Percentiles rank a stretch among this genome's conserved stretches.
These are phyloP conservation scores for Xylota sylvarum DNA, from an alignment of 2,888 invertebrate genomes.

Conservation along the genomic window DNA sequence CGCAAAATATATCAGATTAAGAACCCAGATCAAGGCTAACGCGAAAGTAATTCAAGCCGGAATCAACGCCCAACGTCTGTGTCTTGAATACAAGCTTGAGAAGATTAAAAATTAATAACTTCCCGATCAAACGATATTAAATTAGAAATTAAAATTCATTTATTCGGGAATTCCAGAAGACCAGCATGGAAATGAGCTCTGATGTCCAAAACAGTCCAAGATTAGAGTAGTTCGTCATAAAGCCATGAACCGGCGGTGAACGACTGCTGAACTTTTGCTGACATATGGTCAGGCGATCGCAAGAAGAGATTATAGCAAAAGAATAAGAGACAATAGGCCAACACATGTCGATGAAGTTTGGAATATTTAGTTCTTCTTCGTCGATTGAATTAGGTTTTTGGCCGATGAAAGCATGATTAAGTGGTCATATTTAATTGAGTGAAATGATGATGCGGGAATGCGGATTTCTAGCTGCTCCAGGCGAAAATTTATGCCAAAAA, in stretches of 20 bases:
- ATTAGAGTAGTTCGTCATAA: slow-evolving; percentile 32
- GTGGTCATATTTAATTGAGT: slow-evolving; percentile 38
- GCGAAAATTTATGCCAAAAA: background rate
- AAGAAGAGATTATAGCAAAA: slow-evolving; percentile 1
- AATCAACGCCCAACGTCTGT: slow-evolving; percentile 25
- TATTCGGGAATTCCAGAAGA: slow-evolving; percentile 48
- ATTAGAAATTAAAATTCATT: slow-evolving; percentile 30
- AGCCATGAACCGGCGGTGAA: background rate
- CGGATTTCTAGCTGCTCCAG: slow-evolving; percentile 31
- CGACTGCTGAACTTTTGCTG: slow-evolving; percentile 1
- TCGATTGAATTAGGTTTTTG: background rate
- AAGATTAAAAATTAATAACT: slow-evolving; percentile 13
- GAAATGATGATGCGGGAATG: slow-evolving; percentile 43
- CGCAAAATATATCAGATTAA: slow-evolving; percentile 34
- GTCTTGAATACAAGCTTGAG: background rate
- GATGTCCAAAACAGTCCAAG: slow-evolving; percentile 5
- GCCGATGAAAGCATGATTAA: slow-evolving; percentile 36
- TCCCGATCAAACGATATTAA: slow-evolving; percentile 6
- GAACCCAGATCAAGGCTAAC: slow-evolving; percentile 40
- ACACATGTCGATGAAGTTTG: background rate
- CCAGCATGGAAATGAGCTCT: slow-evolving; percentile 3
- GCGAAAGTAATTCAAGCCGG: slow-evolving; percentile 41
- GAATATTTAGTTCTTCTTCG: slow-evolving; percentile 28
- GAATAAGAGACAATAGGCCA: background rate
- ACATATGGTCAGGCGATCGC: background rate